Evolutionary conservation across 2,113 vertebrate genomes (phyloP).

Genomic region (Phrynocephalus versicolor): DNA sequence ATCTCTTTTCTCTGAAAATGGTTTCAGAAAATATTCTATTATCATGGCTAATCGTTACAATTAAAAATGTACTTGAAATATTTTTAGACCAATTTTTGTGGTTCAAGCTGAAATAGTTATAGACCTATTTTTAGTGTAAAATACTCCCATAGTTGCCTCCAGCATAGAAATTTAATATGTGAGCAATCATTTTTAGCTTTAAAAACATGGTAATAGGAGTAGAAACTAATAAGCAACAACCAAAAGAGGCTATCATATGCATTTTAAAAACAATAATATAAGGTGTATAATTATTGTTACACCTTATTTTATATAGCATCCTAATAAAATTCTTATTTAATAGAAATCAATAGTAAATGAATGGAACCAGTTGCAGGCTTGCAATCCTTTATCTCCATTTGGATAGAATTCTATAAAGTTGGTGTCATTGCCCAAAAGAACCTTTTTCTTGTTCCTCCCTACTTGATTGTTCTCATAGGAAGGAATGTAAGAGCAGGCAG

Average conservation of each 20-base stretch:
- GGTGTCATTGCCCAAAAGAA: no score
- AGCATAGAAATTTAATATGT: no score
- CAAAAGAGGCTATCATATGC: not conserved
- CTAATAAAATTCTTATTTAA: not conserved
- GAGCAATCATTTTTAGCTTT: no score
- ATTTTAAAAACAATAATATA: not conserved
- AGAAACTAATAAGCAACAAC: no score
- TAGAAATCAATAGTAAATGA: not conserved
- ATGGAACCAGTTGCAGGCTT: not conserved
- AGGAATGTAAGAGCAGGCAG: no score
- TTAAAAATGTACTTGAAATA: not conserved
- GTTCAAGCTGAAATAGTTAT: not conserved
- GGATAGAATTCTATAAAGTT: not conserved
- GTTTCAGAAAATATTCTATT: not conserved
- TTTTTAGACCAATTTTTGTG: no score
- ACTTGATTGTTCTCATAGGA: no score
- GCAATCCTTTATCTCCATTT: not conserved
- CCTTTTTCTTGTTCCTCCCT: no score
- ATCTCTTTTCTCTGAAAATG: no score
- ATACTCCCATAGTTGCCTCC: not conserved
- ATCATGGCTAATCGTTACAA: not conserved
- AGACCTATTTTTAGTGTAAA: not conserved
- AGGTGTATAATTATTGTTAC: not conserved
- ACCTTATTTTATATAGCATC: not conserved
- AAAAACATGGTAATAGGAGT: not conserved